These are phyloP conservation scores for Hafferia zeledoni DNA, from an alignment of 2,797 vertebrate genomes.

Conservation along the genomic window DNA sequence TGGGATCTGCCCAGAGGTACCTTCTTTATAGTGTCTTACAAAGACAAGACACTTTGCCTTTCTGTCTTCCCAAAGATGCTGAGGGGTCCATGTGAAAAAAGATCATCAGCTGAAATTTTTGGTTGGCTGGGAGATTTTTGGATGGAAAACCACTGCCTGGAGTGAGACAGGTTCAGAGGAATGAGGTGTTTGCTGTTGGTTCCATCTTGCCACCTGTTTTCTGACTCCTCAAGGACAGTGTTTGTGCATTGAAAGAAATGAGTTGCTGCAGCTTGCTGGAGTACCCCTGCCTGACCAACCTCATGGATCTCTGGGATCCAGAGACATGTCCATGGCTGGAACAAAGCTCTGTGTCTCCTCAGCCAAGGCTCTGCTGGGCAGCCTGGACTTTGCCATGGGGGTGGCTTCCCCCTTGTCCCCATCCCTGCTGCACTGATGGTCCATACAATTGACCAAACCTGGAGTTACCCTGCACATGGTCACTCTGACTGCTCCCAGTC, in stretches of 20 bases:
- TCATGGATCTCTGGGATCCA: background rate
- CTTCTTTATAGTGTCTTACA: background rate
- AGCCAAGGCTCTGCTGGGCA: background rate
- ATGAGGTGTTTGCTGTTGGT: background rate
- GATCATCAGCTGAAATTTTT: background rate
- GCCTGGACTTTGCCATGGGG: background rate
- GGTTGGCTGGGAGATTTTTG: background rate
- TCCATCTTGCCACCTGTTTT: background rate
- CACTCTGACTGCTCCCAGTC: background rate
- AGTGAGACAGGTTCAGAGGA: background rate
- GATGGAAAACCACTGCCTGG: background rate
- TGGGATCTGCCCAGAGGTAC: background rate
- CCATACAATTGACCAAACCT: fast-evolving
- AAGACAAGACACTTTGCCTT: background rate
- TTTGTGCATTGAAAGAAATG: background rate
- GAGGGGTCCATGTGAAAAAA: background rate
- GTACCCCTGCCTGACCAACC: background rate
- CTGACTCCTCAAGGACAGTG: background rate
- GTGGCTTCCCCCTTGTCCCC: background rate
- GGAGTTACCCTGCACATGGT: background rate
- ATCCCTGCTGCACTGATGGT: background rate
- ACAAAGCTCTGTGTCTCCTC: background rate
- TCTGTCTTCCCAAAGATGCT: background rate
- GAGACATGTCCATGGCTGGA: fast-evolving
- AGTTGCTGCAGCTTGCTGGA: background rate